Base-by-base conservation (phyloP, 2,797 vertebrate species). In the Takifugu rubripes region DNA sequence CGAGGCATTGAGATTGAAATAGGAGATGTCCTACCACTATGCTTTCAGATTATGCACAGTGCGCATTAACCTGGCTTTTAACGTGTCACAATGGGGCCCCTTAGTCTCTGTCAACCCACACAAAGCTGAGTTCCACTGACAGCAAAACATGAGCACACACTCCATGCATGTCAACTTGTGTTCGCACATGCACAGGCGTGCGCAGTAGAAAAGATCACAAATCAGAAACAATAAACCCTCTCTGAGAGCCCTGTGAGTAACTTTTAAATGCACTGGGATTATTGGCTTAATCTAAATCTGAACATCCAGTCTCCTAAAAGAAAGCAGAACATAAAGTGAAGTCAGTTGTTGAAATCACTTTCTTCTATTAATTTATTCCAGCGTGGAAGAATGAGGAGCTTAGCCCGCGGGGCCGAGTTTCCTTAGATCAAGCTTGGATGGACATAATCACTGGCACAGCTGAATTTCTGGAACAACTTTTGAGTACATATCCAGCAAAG, bases 41-140 rank as follows among this genome's bases (percentile, higher is more conserved):
- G 68, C 79, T 85, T 78, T 77, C 75, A 82, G 66, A 81, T 84
- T 81, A 84, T 81, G 81, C 80, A 67, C 56, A 64, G 76, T 54
- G 80, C 82, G 84, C 81, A 80, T 86, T 82, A 89, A 88, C 82
- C 72, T 77, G 77, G 71, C 82, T 88, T 84, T 88, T 79, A 87
- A 72, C 21, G 55, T 62, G 75, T 57, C 71, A 77, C 82, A 87
- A 79, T 76, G 73, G 70, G 66, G 25, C 77, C 36, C 77, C 60
- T 77, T 67, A 72, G 70, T 72, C 67, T 68, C 65, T 63, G 64
- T 79, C 84, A 84, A 48, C 74, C 71, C 77, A 77, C 80, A 83
- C 77, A 77, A 70, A 72, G 72, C 70, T 82, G 76, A 88, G 85
- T 82, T 69, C 70, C 59, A 6, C 62, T 54, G 68, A 86, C 73